phyloP scores from a whole-genome alignment of 2,113 vertebrate genomes.

The Dryoscopus gambensis region DNA sequence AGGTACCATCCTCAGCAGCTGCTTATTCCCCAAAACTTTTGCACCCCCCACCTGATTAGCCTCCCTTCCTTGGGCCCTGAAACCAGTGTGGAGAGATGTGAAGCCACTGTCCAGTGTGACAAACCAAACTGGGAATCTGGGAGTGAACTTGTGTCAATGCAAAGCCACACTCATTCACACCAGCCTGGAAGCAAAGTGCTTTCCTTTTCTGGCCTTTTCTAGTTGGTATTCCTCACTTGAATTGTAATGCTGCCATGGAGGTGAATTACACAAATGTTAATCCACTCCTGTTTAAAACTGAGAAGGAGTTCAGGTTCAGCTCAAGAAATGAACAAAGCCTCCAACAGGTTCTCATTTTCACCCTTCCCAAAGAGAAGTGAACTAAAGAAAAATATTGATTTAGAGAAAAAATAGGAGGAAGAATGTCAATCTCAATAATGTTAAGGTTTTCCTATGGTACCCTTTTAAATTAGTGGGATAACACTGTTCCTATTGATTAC shows the following conservation, averaged over 20 bases:
- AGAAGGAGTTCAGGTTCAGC: background rate
- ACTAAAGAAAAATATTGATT: background rate
- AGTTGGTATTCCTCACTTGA: background rate
- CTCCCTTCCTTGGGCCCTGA: background rate
- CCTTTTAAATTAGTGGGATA: background rate
- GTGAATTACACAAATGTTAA: background rate
- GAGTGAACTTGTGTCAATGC: background rate
- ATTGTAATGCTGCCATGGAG: background rate
- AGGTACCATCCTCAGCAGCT: background rate
- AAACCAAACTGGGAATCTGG: background rate
- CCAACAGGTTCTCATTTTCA: background rate
- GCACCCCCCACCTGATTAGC: background rate
- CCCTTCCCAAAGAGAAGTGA: background rate
- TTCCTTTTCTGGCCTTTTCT: background rate
- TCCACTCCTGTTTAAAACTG: background rate
- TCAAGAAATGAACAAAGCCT: background rate
- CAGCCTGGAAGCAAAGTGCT: background rate
- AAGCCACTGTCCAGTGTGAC: background rate
- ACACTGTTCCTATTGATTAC: background rate
- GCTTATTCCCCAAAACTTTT: background rate
- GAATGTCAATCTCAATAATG: background rate
- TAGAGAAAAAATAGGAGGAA: background rate
- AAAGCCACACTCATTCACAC: background rate
- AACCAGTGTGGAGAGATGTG: fast-evolving
- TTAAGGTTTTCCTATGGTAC: background rate